phyloP scores from a whole-genome alignment of 2,113 vertebrate genomes.

The Orthochromis malagaraziensis region DNA sequence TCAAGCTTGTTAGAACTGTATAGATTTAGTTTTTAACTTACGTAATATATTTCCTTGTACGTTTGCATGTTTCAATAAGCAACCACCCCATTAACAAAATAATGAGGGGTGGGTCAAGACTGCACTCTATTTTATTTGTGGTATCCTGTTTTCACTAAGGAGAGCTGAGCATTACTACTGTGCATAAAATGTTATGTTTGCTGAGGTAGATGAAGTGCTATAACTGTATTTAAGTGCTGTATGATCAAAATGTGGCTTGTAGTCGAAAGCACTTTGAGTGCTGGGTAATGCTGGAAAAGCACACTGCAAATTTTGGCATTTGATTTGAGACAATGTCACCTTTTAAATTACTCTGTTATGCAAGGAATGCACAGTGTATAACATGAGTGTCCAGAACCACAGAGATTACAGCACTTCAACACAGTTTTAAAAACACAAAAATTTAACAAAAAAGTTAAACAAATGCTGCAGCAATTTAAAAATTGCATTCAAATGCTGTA shows the following conservation, averaged over 20 bases:
- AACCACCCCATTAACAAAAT: background rate
- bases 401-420: background rate
- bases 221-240: background rate
- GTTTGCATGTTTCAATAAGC: background rate
- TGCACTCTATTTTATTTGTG: background rate
- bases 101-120: background rate
- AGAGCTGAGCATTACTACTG: background rate
- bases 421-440: background rate
- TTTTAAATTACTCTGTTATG: background rate
- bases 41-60: background rate
- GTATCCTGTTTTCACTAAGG: background rate
- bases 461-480: background rate
- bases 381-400: background rate
- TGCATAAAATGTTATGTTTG: background rate
- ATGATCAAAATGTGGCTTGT: background rate
- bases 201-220: background rate
- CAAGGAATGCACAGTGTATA: background rate
- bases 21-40: background rate
- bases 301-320: background rate
- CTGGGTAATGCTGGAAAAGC: background rate
- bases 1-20: background rate
- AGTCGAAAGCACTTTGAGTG: background rate
- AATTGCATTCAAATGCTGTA: accelerated
- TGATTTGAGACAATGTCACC: background rate
- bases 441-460: background rate